Base-by-base conservation (phyloP, 2,113 vertebrate species). In the Oxyruncus cristatus region DNA sequence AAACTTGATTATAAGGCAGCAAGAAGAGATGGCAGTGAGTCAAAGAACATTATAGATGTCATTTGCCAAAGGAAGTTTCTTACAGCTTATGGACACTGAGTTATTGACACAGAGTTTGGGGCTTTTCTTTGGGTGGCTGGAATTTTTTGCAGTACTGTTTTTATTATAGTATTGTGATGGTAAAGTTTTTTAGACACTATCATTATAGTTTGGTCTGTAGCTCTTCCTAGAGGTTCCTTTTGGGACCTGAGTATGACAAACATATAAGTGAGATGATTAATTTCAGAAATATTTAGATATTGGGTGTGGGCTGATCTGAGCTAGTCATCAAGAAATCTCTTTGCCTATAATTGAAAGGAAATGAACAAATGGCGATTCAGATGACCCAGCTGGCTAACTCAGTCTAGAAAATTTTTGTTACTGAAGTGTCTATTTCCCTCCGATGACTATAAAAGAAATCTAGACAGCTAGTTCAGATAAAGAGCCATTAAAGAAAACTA, bases 61-160 rank as follows among this genome's bases (percentile, higher is more conserved):
- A 79, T 88, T 91, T 95, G 87, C 88, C 92, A 95, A 89, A 91
- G 14, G 58, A 93, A 73, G 89, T 82, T 85, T 87, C 56, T 94
- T 94, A 37, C 49, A 82, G 53, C 26, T 85, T 66, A 71, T 87
- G 89, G 76, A 92, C 22, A 26, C 24, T 41, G 24, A 89, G 52
- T 85, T 84, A 89, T 63, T 91, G 52, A 68, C 61, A 61, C 5
- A 53, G 44, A 70, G 6, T 39, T 44, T 68, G 46, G 53, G 12
- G 30, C 0, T 0, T 2, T 20, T 87, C 71, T 86, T 49, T 4
- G 2, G 12, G 26, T 55, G 30, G 5, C 8, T 70, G 32, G 7
- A 4, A 74, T 46, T 30, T 66, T 83, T 77, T 44, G 7, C 24
- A 63, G 22, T 22, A 21, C 2, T 79, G 12, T 66, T 85, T 90